Conservation (phyloP, 92 coral and sea anemone genomes). For the Micromussa lordhowensis region DNA sequence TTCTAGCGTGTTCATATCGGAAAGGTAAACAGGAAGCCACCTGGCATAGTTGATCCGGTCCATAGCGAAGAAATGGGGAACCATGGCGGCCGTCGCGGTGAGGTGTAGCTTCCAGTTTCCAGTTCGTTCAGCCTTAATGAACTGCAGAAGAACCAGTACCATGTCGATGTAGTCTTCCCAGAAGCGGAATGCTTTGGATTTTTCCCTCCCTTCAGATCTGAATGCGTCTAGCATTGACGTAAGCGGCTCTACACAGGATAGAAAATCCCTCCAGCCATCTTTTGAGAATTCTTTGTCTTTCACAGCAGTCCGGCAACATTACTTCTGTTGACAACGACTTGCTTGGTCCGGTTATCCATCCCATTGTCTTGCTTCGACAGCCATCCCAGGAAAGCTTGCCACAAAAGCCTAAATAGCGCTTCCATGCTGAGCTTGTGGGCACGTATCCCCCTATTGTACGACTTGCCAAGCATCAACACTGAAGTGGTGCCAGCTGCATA, state of each 20-base stretch:
- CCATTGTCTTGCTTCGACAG: constrained; percentile 36
- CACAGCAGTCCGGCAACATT: constrained; percentile 34
- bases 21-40: constrained; percentile 59
- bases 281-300: constrained; percentile 23
- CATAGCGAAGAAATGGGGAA: constrained; percentile 67
- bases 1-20: constrained; percentile 49
- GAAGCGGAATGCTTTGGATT: constrained; percentile 43
- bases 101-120: constrained; percentile 63
- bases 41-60: constrained; percentile 49
- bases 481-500: constrained; percentile 64
- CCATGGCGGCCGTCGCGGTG: constrained; percentile 47
- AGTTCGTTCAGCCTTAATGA: constrained; percentile 60
- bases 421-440: constrained; percentile 8
- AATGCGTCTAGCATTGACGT: constrained; percentile 20
- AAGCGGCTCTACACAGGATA: constrained; percentile 27
- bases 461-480: constrained; percentile 62
- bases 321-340: neutral
- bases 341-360: constrained; percentile 19
- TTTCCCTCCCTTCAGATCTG: constrained; percentile 25
- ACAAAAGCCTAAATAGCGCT: constrained; percentile 25
- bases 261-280: constrained; percentile 36
- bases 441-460: constrained; percentile 3
- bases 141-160: constrained; percentile 43
- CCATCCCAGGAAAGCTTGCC: constrained; percentile 40
- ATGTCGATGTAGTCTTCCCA: constrained; percentile 51